Percentiles rank a stretch among this genome's conserved stretches.
Conservation (phyloP, 2,797 vertebrate species). For the Sebastes cheni region DNA sequence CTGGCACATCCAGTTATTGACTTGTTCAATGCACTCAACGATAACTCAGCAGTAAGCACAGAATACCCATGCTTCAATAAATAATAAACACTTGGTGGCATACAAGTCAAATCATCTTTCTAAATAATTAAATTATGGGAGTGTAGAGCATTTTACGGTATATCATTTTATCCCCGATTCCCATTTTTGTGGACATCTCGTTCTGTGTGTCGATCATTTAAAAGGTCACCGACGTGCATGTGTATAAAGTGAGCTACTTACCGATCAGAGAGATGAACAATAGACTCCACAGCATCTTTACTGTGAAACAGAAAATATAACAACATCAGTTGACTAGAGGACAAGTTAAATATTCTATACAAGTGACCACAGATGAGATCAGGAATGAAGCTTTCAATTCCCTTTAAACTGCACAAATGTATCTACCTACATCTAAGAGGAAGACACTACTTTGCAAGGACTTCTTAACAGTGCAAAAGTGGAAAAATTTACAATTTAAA, state of each 20-base stretch:
- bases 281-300: slow-evolving; percentile 28
- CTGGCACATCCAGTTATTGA: too few species aligned
- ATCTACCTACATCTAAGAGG: background rate
- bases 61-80: background rate
- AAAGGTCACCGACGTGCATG: background rate
- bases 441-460: background rate
- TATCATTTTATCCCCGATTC: background rate
- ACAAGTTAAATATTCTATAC: background rate
- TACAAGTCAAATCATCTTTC: background rate
- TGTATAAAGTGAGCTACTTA: slow-evolving; percentile 15
- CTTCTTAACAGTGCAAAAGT: background rate
- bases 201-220: background rate
- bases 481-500: too few species aligned
- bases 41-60: background rate
- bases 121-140: background rate
- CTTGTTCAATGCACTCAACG: too few species aligned
- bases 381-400: background rate
- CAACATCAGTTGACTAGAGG: background rate
- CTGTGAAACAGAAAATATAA: background rate
- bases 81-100: too few species aligned
- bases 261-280: slow-evolving; percentile 2
- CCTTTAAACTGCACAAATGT: background rate
- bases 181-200: background rate
- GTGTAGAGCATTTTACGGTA: background rate
- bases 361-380: background rate